Base-by-base conservation (phyloP, 2,888 invertebrate genomes). In the Cosmia pyralina region DNA sequence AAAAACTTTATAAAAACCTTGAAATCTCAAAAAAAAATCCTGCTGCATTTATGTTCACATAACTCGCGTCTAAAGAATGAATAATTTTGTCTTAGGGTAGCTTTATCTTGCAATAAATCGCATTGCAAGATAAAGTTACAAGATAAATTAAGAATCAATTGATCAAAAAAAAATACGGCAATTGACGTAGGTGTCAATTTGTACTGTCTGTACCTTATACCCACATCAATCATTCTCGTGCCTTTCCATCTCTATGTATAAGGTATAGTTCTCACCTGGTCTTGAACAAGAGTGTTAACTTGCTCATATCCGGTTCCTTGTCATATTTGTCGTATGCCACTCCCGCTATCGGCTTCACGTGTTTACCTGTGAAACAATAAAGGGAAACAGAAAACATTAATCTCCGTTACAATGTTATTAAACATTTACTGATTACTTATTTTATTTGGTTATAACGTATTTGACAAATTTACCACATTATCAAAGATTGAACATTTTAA, bases 201-300 rank as follows among this genome's bases (percentile, higher is more conserved):
- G 22, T 28, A 28, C 28, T 28, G 28, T 28, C 28, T n/a, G n/a
- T n/a, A n/a, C n/a, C n/a, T 28, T 28, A 28, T 1, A 28, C 28
- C 28, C 28, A 28, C 28, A 28, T 1, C 28, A 28, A 28, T 28
- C 28, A 28, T 28, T 28, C n/a, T n/a, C n/a, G n/a, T n/a, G 34
- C 4, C 34, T 34, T 28, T 28, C 7, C 7, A 28, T 48, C 28
- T 63, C 8, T 48, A 19, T 7, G 48, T 34, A 4, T 19, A 19
- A 4, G 13, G 0, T 15, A 50, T 34, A 50, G 15, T 15, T 11
- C 48, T 87, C 48, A 89, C 89, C 62, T 66, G 0, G 75, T 81
- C 0, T 82, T 82, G 34, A 83, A 87, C n/a, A 79, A 60, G 4
- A 89, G 74, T 1, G 75, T 72, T 8, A 89, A 72, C 11, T 81